A percentile compares a stretch with the other conserved stretches of the same genome.
Conservation (phyloP, 2,113 vertebrate species). For the Platysternon megacephalum region DNA sequence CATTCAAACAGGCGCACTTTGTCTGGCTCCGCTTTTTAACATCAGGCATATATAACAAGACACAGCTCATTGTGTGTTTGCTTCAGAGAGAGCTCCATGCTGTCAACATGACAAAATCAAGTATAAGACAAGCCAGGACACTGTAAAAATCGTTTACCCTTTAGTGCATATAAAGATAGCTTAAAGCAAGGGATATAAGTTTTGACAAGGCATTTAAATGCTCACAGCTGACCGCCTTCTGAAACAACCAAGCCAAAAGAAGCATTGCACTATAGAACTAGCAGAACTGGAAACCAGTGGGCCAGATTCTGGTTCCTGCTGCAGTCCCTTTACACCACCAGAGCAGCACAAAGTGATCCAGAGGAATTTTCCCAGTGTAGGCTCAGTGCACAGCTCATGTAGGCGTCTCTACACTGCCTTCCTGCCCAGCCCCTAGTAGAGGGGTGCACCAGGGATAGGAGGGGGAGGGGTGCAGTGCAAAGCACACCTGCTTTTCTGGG, state of each 20-base stretch:
- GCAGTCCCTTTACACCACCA: background rate
- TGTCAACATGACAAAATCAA: slow-evolving; percentile 76
- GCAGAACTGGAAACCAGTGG: background rate
- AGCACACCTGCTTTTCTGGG: background rate
- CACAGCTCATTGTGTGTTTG: slow-evolving; percentile 63
- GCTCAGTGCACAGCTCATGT: accelerated
- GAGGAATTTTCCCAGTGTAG: background rate
- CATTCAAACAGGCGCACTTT: slow-evolving; percentile 1
- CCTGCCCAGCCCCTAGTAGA: background rate
- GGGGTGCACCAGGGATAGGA: accelerated
- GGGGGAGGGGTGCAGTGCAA: accelerated
- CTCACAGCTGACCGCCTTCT: slow-evolving; percentile 21
- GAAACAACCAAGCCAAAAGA: slow-evolving; percentile 13
- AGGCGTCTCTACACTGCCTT: background rate
- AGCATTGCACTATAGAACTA: background rate
- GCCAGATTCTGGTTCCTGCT: background rate
- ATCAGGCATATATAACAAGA: slow-evolving; percentile 60
- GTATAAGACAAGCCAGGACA: slow-evolving; percentile 45
- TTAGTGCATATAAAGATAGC: slow-evolving; percentile 32
- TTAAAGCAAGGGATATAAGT: slow-evolving; percentile 39
- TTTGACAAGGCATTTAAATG: slow-evolving; percentile 69
- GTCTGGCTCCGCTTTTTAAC: slow-evolving; percentile 48
- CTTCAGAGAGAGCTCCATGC: slow-evolving; percentile 47
- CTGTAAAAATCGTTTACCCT: slow-evolving; percentile 69
- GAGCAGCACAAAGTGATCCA: background rate